Evolutionary conservation across 2,113 vertebrate species (phyloP), one percentile per base, ranked within the genome.

Genomic region (Ancistrus triradiatus): DNA sequence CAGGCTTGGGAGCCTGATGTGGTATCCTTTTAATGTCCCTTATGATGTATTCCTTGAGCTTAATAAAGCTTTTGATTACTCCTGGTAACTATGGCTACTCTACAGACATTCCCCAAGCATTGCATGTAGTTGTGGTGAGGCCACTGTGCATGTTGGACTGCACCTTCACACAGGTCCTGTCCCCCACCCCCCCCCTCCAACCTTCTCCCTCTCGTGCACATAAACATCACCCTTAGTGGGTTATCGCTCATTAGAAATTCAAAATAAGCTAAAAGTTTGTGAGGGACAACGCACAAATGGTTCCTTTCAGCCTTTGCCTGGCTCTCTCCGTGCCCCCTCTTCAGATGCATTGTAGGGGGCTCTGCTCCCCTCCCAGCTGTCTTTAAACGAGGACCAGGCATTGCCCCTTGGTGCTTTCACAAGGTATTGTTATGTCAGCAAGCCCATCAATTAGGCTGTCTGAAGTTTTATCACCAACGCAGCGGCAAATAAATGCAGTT

Each of bases 391-490:
- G 90, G 92, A 91, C 91, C 94, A 97, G 94, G 91, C 92, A 80
- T 80, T 80, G 79, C 81, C 70, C 89, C 90, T 90, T 85, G 14
- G 59, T 81, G 88, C 93, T 95, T 96, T 97, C 94, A 93, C 91
- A 85, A 96, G 92, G 92, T 92, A 95, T 94, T 91, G 87, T 93
- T 91, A 91, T 95, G 94, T 98, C 94, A 98, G 92, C 88, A 87
- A 92, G 93, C 90, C 93, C 94, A 98, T 98, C 95, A 95, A 98
- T 98, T 97, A 96, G 91, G 86, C 91, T 93, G 93, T 98, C 94
- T 98, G 91, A 97, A 95, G 93, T 97, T 98, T 98, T 98, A 98
- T 97, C 93, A 93, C 95, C 93, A 81, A 84, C 85, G 81, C 90
- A 90, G 92, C 89, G 81, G 91, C 92, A 88, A 86, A 88, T 91